Conservation (phyloP, 1,140 invertebrate species). For the Conus ventricosus region DNA sequence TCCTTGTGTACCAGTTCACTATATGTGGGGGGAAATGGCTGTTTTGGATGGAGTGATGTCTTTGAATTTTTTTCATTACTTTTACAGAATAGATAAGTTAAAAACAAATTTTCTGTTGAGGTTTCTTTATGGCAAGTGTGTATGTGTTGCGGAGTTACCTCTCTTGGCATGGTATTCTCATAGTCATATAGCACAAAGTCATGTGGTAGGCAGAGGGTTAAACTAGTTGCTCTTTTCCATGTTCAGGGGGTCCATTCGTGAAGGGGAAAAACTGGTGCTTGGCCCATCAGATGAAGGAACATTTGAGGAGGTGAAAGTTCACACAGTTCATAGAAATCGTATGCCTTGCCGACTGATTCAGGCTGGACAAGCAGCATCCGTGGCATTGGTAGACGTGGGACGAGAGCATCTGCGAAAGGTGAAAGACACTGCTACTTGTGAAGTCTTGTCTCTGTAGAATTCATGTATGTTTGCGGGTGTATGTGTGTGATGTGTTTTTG, state of each 20-base stretch:
- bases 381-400: constrained; percentile 82
- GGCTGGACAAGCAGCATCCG: constrained; percentile 92
- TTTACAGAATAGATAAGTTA: no score
- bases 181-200: no score
- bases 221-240: neutral
- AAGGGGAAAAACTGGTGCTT: constrained; percentile 86
- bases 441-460: no score
- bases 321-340: constrained; percentile 92
- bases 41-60: no score
- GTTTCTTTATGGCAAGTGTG: no score
- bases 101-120: no score
- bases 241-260: constrained; percentile 87
- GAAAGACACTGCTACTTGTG: neutral
- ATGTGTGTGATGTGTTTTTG: neutral
- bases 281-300: constrained; percentile 90
- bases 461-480: neutral
- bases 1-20: no score
- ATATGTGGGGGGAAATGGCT: no score
- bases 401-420: constrained; percentile 80
- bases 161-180: no score
- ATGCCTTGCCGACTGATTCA: constrained; percentile 89
- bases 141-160: no score
- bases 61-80: no score
- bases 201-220: no score
- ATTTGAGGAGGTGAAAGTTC: constrained; percentile 86